Base-by-base conservation (phyloP, 2,888 invertebrate genomes). In the Lochmaea crataegi region DNA sequence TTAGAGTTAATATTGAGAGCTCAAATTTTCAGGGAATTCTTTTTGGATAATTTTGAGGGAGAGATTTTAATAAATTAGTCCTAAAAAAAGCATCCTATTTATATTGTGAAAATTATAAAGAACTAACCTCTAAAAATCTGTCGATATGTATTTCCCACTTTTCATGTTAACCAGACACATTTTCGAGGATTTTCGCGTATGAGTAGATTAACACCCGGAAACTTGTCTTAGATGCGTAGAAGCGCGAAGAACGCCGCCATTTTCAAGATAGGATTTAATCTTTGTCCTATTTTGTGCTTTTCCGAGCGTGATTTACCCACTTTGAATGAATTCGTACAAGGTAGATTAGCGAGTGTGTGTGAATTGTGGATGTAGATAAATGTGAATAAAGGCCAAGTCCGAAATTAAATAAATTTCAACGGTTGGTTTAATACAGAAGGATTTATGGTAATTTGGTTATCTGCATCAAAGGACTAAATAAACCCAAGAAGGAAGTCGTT, bases 201-300 rank as follows among this genome's bases (percentile, higher is more conserved):
- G 72, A 71, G 58, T 63, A 66, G 71, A 75, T 73, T 75, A 69
- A 77, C 75, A 75, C 75, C 72, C 67, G 71, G 69, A 72, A 69
- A 72, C 67, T 74, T 73, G 76, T 75, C 74, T 78, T 57, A 60
- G 77, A 78, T 81, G 80, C 80, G 81, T 82, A 79, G 67, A 77
- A 80, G 78, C 76, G 73, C 77, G 73, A 77, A 72, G 38, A 32
- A n/a, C 60, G 60, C 38, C 72, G 61, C 75, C 51, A 75, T 74
- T 75, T 77, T 75, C 75, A 85, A 86, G 87, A 87, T 87, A 86
- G 88, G 87, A 88, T 88, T 88, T 88, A 89, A 89, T 89, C 88
- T 88, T 87, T 88, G 88, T 88, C 86, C 88, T 86, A 88, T 88
- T 88, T 88, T 86, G 86, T 86, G 88, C 88, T 89, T 84, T 85